Percentiles rank a stretch among this genome's conserved stretches.
Evolutionary conservation across 2,888 invertebrate genomes (phyloP).

Genomic region (Agrilus mali): DNA sequence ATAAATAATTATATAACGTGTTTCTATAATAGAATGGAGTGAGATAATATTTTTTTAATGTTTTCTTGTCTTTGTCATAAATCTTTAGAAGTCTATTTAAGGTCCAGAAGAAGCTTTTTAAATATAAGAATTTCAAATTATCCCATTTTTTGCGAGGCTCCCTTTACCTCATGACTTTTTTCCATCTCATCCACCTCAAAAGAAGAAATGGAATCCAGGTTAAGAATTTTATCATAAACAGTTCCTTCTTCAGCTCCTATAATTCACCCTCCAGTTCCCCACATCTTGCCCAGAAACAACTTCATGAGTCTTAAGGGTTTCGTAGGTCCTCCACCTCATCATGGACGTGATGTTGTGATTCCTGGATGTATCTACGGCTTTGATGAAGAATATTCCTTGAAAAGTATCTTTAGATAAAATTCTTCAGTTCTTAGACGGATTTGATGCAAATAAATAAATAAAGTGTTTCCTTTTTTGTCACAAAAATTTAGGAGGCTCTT

Average conservation of each 20-base stretch:
- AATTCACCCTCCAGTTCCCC: neutral
- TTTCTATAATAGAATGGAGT: too few species aligned
- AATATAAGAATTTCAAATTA: too few species aligned
- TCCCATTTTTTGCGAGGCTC: too few species aligned
- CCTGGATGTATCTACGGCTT: slow-evolving; percentile 79
- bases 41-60: too few species aligned
- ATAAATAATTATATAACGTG: too few species aligned
- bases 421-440: slow-evolving; percentile 71
- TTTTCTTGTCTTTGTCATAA: too few species aligned
- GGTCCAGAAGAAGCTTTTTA: too few species aligned
- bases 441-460: slow-evolving; percentile 51
- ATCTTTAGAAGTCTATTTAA: too few species aligned
- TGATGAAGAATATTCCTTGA: slow-evolving; percentile 82
- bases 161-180: too few species aligned
- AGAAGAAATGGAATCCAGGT: slow-evolving; percentile 51
- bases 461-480: too few species aligned
- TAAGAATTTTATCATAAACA: too few species aligned
- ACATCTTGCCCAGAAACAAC: neutral
- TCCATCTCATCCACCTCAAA: slow-evolving; percentile 54
- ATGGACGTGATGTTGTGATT: slow-evolving; percentile 45
- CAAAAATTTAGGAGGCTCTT: too few species aligned
- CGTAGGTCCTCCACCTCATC: slow-evolving; percentile 5
- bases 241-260: slow-evolving; percentile 7
- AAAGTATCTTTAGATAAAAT: slow-evolving; percentile 81
- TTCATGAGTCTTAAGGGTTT: slow-evolving; percentile 15